A percentile compares a stretch with the other conserved stretches of the same genome.
Evolutionary conservation across 1,140 invertebrate genomes (phyloP).

Genomic region (Drosophila persimilis): DNA sequence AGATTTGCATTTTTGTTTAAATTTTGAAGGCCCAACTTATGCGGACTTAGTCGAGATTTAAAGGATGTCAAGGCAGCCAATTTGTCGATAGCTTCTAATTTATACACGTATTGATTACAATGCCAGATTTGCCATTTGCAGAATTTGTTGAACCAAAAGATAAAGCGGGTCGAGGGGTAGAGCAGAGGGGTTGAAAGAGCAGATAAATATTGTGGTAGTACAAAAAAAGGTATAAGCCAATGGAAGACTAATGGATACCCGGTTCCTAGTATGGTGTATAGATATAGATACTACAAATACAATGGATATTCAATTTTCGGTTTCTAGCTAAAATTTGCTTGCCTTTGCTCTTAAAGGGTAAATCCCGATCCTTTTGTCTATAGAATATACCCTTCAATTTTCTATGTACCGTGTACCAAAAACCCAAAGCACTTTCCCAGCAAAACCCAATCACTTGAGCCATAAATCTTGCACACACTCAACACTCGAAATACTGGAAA

Average conservation of each 20-base stretch:
- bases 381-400: too few relatives aligned
- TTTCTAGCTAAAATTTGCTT: too few relatives aligned
- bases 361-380: too few relatives aligned
- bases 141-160: slow-evolving; percentile 20
- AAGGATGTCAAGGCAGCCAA: slow-evolving; percentile 32
- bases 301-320: too few relatives aligned
- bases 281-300: too few relatives aligned
- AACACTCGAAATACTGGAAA: slow-evolving; percentile 25
- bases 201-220: slow-evolving; percentile 20
- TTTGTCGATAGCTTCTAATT: slow-evolving; percentile 48
- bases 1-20: slow-evolving; percentile 11
- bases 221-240: slow-evolving; percentile 2
- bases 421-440: slow-evolving; percentile 42
- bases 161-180: slow-evolving; percentile 5
- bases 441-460: slow-evolving; percentile 52
- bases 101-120: slow-evolving; percentile 62
- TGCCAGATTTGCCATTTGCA: slow-evolving; percentile 36
- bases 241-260: too few relatives aligned
- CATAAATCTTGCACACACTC: slow-evolving; percentile 58
- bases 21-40: slow-evolving; percentile 7
- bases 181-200: slow-evolving; percentile 2
- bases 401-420: too few relatives aligned
- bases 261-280: too few relatives aligned
- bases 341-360: too few relatives aligned
- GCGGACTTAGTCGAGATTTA: slow-evolving; percentile 30